Percentiles rank a stretch among this genome's conserved stretches.
Conservation (phyloP, 1,140 invertebrate species). For the Caenorhabditis briggsae region DNA sequence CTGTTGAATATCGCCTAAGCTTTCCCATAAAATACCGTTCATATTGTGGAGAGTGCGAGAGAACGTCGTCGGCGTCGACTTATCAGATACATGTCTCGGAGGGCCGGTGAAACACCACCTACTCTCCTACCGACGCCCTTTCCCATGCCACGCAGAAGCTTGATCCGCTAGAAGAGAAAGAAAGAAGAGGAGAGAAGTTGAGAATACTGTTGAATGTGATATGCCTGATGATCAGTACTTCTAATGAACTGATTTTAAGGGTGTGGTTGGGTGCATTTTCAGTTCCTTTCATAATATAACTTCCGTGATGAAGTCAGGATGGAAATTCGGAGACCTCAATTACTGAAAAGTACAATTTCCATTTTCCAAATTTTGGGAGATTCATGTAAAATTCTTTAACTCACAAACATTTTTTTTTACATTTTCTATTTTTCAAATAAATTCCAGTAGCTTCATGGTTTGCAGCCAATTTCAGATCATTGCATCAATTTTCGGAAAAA, state of each 20-base stretch:
- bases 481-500: no score
- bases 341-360: no score
- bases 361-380: no score
- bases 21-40: conserved; percentile 24
- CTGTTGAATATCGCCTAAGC: conserved; percentile 55
- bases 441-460: no score
- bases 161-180: background rate
- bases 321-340: background rate
- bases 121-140: conserved; percentile 33
- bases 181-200: background rate
- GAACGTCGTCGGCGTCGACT: conserved; percentile 45
- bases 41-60: conserved; percentile 15
- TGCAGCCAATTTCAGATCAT: no score
- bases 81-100: conserved; percentile 55
- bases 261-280: conserved; percentile 4
- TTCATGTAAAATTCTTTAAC: no score
- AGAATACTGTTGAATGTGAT: background rate
- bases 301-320: background rate
- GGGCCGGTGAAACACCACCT: conserved; percentile 49
- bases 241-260: conserved; percentile 8
- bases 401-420: no score
- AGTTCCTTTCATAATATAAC: background rate
- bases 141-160: conserved; percentile 40
- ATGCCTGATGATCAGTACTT: conserved; percentile 14
- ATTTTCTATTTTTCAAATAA: no score